Conservation (phyloP, 2,797 vertebrate species). For the Octomys mimax region DNA sequence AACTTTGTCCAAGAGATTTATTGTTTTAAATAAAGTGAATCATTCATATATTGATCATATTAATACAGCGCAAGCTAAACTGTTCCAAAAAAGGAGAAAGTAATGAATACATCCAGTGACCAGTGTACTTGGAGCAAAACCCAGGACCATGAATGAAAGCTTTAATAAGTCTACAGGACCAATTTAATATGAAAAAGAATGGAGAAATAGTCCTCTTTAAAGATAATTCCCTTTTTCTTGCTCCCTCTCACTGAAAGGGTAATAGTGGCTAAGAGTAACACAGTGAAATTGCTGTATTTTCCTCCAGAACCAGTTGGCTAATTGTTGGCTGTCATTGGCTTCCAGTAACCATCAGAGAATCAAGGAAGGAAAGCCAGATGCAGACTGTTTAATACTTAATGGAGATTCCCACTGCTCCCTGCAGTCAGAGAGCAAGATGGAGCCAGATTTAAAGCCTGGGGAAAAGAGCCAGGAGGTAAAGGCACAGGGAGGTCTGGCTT, state of each 20-base stretch:
- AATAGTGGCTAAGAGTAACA: not conserved
- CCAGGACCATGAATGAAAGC: not conserved
- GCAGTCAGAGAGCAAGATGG: constrained; percentile 30
- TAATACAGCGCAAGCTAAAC: not conserved
- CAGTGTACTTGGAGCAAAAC: not conserved
- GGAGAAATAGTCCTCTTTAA: not conserved
- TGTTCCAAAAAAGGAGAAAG: not conserved
- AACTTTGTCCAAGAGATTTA: not conserved
- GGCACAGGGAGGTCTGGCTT: constrained; percentile 59
- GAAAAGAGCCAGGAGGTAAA: constrained; percentile 62
- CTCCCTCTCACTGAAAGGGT: not conserved
- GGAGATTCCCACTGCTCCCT: constrained; percentile 43
- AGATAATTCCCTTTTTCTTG: constrained; percentile 17
- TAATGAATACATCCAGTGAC: not conserved
- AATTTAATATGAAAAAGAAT: not conserved
- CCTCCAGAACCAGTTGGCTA: constrained; percentile 40
- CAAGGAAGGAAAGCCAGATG: constrained; percentile 62
- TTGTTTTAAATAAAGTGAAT: constrained; percentile 40
- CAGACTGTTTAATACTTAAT: constrained; percentile 13
- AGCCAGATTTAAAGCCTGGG: constrained; percentile 64
- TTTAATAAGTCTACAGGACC: not conserved
- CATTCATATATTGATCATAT: not conserved
- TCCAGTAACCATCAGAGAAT: constrained; percentile 55
- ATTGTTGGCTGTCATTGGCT: constrained; percentile 41
- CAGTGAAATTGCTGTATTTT: not conserved